These are phyloP conservation scores for Dasyprocta punctata DNA, from an alignment of 2,113 vertebrate genomes.

Conservation along the genomic window DNA sequence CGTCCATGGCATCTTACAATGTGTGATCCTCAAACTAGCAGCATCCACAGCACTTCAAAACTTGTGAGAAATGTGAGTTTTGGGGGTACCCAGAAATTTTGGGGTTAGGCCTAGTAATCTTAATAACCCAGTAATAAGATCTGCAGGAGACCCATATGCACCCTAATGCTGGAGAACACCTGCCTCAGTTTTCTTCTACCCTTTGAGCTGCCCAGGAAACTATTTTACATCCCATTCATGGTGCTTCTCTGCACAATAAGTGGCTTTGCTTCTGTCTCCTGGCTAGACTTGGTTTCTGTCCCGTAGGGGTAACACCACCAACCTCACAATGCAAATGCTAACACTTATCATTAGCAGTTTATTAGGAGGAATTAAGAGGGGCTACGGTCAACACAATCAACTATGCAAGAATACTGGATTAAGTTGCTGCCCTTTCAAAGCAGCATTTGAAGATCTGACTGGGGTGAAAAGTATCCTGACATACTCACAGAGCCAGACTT, in stretches of 20 bases:
- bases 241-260: not conserved
- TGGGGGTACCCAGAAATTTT: not conserved
- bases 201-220: not conserved
- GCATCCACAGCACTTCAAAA: not conserved
- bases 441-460: slow-evolving; percentile 32
- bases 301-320: not conserved
- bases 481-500: not conserved
- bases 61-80: not conserved
- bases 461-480: not conserved
- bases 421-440: not conserved
- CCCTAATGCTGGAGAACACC: not conserved
- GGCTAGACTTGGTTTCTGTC: not conserved
- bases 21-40: no score
- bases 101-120: not conserved
- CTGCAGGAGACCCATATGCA: not conserved
- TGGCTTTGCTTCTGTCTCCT: slow-evolving; percentile 1
- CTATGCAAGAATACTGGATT: not conserved
- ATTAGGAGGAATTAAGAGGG: slow-evolving; percentile 17
- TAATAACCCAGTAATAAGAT: not conserved
- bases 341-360: not conserved
- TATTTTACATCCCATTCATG: not conserved
- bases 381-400: slow-evolving; percentile 8
- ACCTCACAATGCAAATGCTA: not conserved
- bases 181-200: not conserved
- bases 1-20: not conserved